phyloP scores from a whole-genome alignment of 2,888 invertebrate species.

The Sisyra terminalis region DNA sequence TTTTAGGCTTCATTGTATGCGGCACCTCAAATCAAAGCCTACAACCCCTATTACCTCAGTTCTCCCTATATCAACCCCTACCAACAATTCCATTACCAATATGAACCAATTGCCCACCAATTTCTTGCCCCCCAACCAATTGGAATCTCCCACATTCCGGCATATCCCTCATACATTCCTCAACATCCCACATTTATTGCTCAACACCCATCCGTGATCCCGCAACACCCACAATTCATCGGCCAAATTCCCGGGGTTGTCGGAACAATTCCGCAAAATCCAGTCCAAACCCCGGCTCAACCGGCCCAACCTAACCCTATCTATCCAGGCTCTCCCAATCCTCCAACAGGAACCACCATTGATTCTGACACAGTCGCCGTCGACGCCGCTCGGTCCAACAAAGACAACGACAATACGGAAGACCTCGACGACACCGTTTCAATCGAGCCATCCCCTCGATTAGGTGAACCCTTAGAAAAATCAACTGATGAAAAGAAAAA shows the following conservation, averaged over 20 bases:
- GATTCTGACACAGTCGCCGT: conserved; percentile 19
- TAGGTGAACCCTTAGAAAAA: neutral
- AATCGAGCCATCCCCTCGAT: neutral
- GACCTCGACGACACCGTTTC: conserved; percentile 1
- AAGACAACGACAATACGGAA: neutral
- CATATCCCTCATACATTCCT: neutral
- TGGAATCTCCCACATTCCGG: neutral
- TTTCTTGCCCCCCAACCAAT: neutral
- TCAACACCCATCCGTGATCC: neutral
- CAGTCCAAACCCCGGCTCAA: neutral
- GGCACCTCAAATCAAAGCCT: too few species aligned
- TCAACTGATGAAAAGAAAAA: neutral
- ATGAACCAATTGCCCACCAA: neutral
- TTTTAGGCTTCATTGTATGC: too few species aligned
- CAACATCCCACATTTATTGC: neutral
- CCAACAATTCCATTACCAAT: neutral
- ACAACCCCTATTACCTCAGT: neutral
- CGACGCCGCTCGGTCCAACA: conserved; percentile 17
- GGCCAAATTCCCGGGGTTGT: neutral
- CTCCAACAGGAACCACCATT: neutral
- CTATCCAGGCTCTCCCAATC: neutral
- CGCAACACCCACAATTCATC: neutral
- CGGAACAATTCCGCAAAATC: neutral
- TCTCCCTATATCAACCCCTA: neutral
- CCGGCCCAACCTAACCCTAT: neutral